These are phyloP conservation scores for Syngnathus floridae DNA, from an alignment of 2,113 vertebrate genomes.

Conservation along the genomic window DNA sequence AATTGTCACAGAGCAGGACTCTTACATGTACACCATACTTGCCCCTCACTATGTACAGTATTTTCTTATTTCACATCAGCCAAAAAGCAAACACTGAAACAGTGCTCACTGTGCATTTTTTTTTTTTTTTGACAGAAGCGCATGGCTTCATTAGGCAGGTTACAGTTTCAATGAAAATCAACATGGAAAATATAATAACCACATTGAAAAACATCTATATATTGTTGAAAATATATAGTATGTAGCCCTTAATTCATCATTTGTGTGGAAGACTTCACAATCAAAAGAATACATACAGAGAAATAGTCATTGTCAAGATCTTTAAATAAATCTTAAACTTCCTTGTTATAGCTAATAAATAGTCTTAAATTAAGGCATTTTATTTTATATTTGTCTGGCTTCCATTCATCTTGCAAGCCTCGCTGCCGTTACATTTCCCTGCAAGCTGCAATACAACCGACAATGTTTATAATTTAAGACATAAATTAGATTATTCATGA, in stretches of 20 bases:
- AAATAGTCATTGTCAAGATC: constrained; percentile 63
- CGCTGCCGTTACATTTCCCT: constrained; percentile 51
- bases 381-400: constrained; percentile 63
- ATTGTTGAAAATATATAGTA: constrained; percentile 56
- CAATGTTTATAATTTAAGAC: constrained; percentile 74
- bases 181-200: constrained; percentile 58
- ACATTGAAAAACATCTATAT: constrained; percentile 59
- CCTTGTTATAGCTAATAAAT: constrained; percentile 70
- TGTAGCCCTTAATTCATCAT: constrained; percentile 45
- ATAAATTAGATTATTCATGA: constrained; percentile 75
- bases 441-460: constrained; percentile 61
- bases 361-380: constrained; percentile 72
- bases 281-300: constrained; percentile 48
- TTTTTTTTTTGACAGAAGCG: constrained; percentile 9
- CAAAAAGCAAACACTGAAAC: constrained; percentile 22
- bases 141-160: constrained; percentile 22
- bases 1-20: constrained; percentile 39
- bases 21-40: constrained; percentile 42
- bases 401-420: constrained; percentile 49
- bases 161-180: constrained; percentile 41
- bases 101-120: constrained; percentile 10
- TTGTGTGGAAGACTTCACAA: constrained; percentile 61
- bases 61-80: constrained; percentile 46
- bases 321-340: constrained; percentile 66
- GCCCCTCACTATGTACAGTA: constrained; percentile 51